Evolutionary conservation across 2,888 invertebrate species (phyloP).

Genomic region (Plemyria rubiginata): DNA sequence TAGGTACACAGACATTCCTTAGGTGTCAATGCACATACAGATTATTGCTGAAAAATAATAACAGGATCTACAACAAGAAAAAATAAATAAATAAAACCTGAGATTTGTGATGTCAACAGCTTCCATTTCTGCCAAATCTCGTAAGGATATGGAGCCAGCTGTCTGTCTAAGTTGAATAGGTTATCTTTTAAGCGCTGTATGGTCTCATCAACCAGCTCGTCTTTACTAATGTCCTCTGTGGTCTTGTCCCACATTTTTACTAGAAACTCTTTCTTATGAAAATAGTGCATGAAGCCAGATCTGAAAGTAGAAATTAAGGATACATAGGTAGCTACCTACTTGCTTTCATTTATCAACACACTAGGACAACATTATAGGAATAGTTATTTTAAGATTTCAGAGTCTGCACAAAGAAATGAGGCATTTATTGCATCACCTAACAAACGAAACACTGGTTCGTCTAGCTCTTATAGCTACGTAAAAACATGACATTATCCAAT

Average conservation of each 20-base stretch:
- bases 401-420: background rate
- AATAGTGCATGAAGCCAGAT: conserved; percentile 94
- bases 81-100: conserved; percentile 66
- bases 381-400: background rate
- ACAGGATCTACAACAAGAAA: background rate
- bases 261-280: conserved; percentile 92
- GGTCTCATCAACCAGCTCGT: conserved; percentile 87
- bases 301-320: conserved; percentile 54
- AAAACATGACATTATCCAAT: background rate
- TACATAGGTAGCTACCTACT: background rate
- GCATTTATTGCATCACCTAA: background rate
- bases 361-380: background rate
- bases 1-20: too few species aligned
- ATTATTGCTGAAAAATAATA: too few species aligned
- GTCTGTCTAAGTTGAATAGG: conserved; percentile 89
- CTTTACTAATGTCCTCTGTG: conserved; percentile 89
- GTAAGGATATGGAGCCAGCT: conserved; percentile 96
- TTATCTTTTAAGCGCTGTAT: conserved; percentile 88
- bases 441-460: background rate
- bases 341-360: background rate
- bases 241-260: conserved; percentile 94
- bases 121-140: conserved; percentile 95
- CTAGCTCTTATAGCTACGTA: background rate
- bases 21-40: too few species aligned
- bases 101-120: conserved; percentile 88